These are phyloP conservation scores for Intellagama lesueurii DNA, from an alignment of 2,797 vertebrate species.

Conservation along the genomic window DNA sequence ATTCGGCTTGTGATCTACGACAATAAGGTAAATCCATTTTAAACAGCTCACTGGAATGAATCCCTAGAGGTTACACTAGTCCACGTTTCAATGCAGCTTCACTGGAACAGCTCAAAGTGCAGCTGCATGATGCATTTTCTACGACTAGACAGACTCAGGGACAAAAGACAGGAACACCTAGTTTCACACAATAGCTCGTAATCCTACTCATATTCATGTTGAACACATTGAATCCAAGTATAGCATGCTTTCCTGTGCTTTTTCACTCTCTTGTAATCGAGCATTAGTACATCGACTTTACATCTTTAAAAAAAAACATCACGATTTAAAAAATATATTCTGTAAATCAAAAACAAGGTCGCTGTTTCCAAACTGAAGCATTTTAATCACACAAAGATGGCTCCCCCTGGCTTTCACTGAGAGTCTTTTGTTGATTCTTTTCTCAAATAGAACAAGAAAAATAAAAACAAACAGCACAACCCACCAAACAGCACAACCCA, in stretches of 20 bases:
- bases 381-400: not conserved
- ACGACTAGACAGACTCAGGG: not conserved
- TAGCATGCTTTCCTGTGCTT: not conserved
- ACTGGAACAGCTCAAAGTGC: not conserved
- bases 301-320: not conserved
- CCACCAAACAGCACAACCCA: not conserved
- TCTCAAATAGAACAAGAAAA: constrained; percentile 20
- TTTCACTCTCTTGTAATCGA: not conserved
- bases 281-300: not conserved
- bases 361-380: not conserved
- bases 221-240: not conserved
- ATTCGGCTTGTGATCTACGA: no score
- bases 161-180: not conserved
- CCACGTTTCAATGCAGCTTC: not conserved
- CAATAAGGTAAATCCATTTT: no score
- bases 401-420: constrained; percentile 6
- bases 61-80: not conserved
- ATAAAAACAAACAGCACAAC: not conserved
- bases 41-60: no score
- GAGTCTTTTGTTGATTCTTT: not conserved
- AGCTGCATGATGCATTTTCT: not conserved
- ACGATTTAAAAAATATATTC: not conserved
- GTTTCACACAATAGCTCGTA: not conserved
- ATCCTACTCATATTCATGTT: not conserved
- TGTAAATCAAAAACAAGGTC: not conserved